Conservation (phyloP, 2,113 vertebrate species). For the Nyctereutes procyonoides region DNA sequence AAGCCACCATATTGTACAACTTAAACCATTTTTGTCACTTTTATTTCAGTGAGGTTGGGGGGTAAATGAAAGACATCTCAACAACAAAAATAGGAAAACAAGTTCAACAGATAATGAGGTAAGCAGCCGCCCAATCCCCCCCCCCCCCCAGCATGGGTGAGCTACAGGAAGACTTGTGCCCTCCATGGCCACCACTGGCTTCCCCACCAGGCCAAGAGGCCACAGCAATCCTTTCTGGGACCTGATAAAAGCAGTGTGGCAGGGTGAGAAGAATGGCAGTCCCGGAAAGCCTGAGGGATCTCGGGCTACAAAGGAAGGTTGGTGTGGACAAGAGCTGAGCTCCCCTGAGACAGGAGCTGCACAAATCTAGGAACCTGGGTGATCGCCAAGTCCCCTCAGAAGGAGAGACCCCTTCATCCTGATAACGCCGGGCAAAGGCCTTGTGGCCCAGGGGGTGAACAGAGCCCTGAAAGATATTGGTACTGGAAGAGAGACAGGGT, state of each 20-base stretch:
- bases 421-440: neutral
- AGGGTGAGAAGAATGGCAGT: neutral
- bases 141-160: accelerated
- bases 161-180: neutral
- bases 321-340: accelerated
- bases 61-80: neutral
- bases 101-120: neutral
- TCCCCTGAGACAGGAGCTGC: accelerated
- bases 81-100: neutral
- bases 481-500: neutral
- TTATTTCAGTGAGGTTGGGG: neutral
- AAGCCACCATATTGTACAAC: neutral
- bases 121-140: neutral
- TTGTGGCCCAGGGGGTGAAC: neutral
- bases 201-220: neutral
- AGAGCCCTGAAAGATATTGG: neutral
- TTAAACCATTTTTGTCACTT: neutral
- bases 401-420: neutral
- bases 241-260: accelerated
- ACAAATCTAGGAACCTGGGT: neutral
- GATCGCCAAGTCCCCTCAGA: neutral
- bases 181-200: neutral
- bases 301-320: neutral
- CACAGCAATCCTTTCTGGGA: neutral
- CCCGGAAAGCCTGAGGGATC: neutral